These are phyloP conservation scores for Alloscopus bannaensis DNA, from an alignment of 2,888 invertebrate genomes.

Conservation along the genomic window DNA sequence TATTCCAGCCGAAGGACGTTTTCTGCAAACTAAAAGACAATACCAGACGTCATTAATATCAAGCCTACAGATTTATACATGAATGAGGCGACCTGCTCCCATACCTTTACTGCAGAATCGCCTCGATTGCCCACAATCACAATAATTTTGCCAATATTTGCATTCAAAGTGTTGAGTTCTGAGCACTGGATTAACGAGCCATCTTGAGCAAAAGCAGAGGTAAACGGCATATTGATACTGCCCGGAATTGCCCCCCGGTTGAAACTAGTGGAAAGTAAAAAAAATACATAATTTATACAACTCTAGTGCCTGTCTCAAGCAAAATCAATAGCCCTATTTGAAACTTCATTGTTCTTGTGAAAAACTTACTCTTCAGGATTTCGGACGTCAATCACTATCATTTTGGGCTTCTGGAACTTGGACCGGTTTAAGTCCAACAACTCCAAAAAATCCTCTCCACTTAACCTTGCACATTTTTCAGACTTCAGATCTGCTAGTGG, in stretches of 20 bases:
- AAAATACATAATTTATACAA: background rate
- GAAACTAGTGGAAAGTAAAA: constrained; percentile 78
- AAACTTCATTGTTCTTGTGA: background rate
- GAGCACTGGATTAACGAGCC: constrained; percentile 83
- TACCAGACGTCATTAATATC: background rate
- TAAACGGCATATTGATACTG: constrained; percentile 93
- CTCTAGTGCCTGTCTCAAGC: background rate
- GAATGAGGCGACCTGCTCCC: background rate
- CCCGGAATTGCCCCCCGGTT: constrained; percentile 86
- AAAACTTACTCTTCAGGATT: constrained; percentile 80
- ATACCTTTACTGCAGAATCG: constrained; percentile 80
- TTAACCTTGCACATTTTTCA: constrained; percentile 89
- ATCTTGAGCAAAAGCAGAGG: constrained; percentile 81
- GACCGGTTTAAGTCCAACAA: constrained; percentile 79
- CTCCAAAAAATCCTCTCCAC: constrained; percentile 88
- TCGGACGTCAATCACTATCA: constrained; percentile 84
- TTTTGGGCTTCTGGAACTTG: constrained; percentile 76
- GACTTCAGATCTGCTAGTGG: constrained; percentile 82
- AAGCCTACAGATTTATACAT: background rate
- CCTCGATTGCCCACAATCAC: constrained; percentile 88
- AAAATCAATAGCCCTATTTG: background rate
- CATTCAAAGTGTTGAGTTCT: constrained; percentile 78
- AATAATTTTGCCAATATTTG: constrained; percentile 82
- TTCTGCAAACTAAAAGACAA: constrained; percentile 86
- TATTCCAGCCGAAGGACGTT: constrained; percentile 87